Percentiles rank a stretch among this genome's conserved stretches.
Conservation (phyloP, 2,888 invertebrate genomes). For the Baccha elongata region DNA sequence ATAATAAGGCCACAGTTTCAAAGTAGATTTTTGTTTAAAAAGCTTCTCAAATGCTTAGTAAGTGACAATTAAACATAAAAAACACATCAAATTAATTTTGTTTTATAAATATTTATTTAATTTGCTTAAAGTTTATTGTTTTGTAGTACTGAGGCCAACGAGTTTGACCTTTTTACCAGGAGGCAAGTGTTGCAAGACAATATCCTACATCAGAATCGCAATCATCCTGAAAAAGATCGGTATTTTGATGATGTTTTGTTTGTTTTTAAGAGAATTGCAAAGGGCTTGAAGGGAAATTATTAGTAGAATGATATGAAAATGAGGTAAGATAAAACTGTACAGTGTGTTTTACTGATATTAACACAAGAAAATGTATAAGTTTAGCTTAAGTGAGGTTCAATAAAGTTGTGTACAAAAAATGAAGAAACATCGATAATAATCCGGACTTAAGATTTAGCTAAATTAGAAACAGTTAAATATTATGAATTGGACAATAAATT, state of each 20-base stretch:
- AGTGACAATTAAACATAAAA: slow-evolving; percentile 26
- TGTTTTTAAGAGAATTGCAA: not conserved
- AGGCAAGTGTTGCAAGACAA: slow-evolving; percentile 85
- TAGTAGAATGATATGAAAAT: slow-evolving; percentile 9
- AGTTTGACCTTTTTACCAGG: slow-evolving; percentile 79
- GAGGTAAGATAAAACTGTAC: not conserved
- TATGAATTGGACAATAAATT: too few species aligned
- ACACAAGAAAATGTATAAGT: too few species aligned
- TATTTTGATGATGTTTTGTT: slow-evolving; percentile 53
- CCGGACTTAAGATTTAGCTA: too few species aligned
- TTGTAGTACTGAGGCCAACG: slow-evolving; percentile 16
- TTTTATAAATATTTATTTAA: slow-evolving; percentile 33
- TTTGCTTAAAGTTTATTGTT: slow-evolving; percentile 20
- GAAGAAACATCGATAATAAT: too few species aligned
- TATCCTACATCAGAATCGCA: slow-evolving; percentile 85
- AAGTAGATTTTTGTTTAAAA: too few species aligned
- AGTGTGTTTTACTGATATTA: too few species aligned
- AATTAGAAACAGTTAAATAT: too few species aligned
- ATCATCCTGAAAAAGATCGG: slow-evolving; percentile 85
- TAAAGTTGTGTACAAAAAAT: not conserved
- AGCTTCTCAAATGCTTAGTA: too few species aligned
- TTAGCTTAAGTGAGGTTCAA: not conserved
- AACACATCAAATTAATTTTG: slow-evolving; percentile 10
- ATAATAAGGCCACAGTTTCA: too few species aligned
- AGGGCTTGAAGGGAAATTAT: not conserved